Conservation (phyloP, 2,113 vertebrate species). For the Gracilinanus agilis region DNA sequence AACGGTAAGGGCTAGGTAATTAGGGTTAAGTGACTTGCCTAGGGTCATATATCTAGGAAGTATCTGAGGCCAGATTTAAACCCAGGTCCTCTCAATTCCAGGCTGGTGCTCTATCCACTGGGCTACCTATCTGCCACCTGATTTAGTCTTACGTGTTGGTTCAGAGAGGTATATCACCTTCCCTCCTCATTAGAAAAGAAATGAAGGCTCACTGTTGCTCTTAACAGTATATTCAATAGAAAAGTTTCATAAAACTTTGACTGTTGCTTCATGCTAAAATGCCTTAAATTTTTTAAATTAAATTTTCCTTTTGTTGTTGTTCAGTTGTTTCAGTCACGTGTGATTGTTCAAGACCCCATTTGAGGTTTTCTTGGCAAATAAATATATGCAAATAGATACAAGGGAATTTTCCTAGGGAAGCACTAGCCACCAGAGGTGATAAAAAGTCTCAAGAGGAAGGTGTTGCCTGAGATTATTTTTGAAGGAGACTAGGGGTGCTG, state of each 20-base stretch:
- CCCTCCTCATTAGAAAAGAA: not conserved
- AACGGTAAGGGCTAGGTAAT: too few species aligned
- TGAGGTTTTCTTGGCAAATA: too few species aligned
- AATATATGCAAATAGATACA: not conserved
- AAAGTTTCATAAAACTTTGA: not conserved
- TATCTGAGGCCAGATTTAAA: too few species aligned
- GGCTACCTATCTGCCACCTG: not conserved
- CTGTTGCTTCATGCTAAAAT: not conserved
- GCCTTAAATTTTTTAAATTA: not conserved
- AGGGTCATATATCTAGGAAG: too few species aligned
- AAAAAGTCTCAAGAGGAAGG: not conserved
- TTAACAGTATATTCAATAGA: not conserved
- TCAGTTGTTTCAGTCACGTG: too few species aligned
- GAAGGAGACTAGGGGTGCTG: not conserved
- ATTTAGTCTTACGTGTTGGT: not conserved
- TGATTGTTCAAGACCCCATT: too few species aligned
- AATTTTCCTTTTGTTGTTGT: not conserved
- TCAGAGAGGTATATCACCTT: not conserved
- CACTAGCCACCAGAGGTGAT: not conserved
- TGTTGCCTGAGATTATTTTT: not conserved
- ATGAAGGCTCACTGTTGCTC: not conserved
- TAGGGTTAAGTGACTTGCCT: too few species aligned
- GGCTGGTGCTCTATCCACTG: too few species aligned
- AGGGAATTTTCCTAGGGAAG: not conserved
- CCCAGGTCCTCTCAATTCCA: too few species aligned